phyloP scores from a whole-genome alignment of 2,888 invertebrate species.

The Sisyra nigra region DNA sequence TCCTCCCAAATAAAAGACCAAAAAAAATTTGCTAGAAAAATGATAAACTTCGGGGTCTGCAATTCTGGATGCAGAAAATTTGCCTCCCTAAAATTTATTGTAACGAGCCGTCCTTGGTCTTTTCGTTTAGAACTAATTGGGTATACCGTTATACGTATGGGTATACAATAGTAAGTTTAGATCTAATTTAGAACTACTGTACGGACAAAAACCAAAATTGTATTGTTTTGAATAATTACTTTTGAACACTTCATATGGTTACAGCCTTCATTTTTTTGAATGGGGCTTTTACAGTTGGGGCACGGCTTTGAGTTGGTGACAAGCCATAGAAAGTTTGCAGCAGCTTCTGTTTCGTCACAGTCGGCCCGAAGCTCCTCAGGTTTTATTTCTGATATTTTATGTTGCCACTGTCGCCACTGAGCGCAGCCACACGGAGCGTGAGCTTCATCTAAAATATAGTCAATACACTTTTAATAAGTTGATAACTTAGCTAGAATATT shows the following conservation, averaged over 20 bases:
- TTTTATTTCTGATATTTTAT: conserved; percentile 43
- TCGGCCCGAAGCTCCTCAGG: conserved; percentile 39
- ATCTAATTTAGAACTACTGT: too few species aligned
- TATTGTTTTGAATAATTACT: conserved; percentile 25
- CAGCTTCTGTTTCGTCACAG: conserved; percentile 37
- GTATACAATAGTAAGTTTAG: too few species aligned
- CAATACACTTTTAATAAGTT: too few species aligned
- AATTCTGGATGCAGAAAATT: too few species aligned
- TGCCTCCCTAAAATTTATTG: too few species aligned
- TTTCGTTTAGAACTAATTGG: too few species aligned
- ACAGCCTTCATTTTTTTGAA: conserved; percentile 56
- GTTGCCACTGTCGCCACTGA: conserved; percentile 42
- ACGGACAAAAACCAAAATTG: background rate
- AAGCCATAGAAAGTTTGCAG: conserved; percentile 48
- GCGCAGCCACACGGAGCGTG: conserved; percentile 51
- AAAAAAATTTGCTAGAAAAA: too few species aligned
- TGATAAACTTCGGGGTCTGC: too few species aligned
- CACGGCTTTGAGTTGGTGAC: conserved; percentile 54
- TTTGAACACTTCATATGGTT: conserved; percentile 59
- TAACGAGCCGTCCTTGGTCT: too few species aligned
- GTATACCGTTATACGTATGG: too few species aligned
- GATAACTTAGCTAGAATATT: too few species aligned
- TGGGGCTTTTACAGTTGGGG: conserved; percentile 52
- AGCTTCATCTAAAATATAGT: conserved; percentile 37
- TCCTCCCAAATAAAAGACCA: too few species aligned